These are phyloP conservation scores for Sardina pilchardus DNA, from an alignment of 2,113 vertebrate species.

Conservation along the genomic window DNA sequence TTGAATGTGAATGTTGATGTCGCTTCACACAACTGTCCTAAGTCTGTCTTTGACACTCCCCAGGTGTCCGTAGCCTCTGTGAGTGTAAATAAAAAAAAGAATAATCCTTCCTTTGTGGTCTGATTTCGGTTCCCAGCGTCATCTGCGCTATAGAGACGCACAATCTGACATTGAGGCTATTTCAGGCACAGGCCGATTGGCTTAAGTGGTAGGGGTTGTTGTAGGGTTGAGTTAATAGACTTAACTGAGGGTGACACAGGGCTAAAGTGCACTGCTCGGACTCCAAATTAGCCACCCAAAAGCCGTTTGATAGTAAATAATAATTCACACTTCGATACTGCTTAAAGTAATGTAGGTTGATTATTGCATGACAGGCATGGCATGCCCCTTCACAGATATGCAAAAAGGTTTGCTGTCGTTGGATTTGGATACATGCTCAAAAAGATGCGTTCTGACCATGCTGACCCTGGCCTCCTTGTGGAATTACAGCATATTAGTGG, in stretches of 20 bases:
- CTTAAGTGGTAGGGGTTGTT: slow-evolving; percentile 31
- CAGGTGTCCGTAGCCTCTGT: background rate
- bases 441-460: background rate
- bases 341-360: background rate
- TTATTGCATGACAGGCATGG: background rate
- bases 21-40: background rate
- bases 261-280: slow-evolving; percentile 26
- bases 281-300: background rate
- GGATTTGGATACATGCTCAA: too few species aligned
- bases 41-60: background rate
- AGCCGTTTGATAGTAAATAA: background rate
- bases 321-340: background rate
- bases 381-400: too few species aligned
- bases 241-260: slow-evolving; percentile 50
- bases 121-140: background rate
- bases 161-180: slow-evolving; percentile 47
- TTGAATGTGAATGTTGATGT: background rate
- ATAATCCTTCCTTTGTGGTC: slow-evolving; percentile 11
- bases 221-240: slow-evolving; percentile 52
- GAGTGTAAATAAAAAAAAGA: slow-evolving; percentile 20
- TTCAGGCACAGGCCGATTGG: slow-evolving; percentile 21
- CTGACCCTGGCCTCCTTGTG: background rate
- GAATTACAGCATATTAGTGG: background rate
- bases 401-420: background rate
- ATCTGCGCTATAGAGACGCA: background rate